These are phyloP conservation scores for Tiliqua scincoides DNA, from an alignment of 2,113 vertebrate species.

Conservation along the genomic window DNA sequence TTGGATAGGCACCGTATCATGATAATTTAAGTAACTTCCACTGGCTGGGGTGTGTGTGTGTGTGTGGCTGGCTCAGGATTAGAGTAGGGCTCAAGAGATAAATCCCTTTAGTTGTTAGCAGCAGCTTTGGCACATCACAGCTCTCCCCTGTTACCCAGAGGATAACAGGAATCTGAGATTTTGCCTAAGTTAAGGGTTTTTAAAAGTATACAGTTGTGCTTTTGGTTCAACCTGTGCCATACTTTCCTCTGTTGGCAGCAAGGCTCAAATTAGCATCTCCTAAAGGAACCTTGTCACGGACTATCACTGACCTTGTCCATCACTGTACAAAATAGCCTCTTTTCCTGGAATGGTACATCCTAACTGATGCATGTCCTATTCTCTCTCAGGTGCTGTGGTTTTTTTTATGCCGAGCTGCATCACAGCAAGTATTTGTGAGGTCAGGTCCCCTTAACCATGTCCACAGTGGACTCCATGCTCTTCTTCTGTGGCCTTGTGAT, in stretches of 20 bases:
- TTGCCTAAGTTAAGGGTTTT: neutral
- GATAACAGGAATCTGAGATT: neutral
- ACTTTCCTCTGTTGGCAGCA: neutral
- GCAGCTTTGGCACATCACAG: neutral
- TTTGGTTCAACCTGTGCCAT: neutral
- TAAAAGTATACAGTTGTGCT: neutral
- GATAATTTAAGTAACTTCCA: neutral
- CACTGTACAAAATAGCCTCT: conserved; percentile 5
- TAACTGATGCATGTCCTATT: conserved; percentile 1
- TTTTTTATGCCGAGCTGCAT: neutral
- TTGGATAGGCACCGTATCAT: neutral
- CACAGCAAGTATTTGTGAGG: conserved; percentile 3
- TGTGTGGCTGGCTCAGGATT: neutral
- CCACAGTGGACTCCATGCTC: neutral
- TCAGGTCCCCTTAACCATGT: neutral
- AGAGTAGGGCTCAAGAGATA: neutral
- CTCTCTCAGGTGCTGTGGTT: neutral
- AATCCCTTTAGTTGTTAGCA: neutral
- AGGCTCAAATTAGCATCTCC: conserved; percentile 7
- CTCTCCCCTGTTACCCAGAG: neutral
- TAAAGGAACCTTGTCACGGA: conserved; percentile 1
- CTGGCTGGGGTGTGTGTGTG: neutral
- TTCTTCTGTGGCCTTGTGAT: neutral
- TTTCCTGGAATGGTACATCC: neutral
- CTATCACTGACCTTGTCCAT: conserved; percentile 20